Percentiles rank a stretch among this genome's conserved stretches.
Evolutionary conservation across 2,797 vertebrate species (phyloP).

Genomic region (Merluccius polli): DNA sequence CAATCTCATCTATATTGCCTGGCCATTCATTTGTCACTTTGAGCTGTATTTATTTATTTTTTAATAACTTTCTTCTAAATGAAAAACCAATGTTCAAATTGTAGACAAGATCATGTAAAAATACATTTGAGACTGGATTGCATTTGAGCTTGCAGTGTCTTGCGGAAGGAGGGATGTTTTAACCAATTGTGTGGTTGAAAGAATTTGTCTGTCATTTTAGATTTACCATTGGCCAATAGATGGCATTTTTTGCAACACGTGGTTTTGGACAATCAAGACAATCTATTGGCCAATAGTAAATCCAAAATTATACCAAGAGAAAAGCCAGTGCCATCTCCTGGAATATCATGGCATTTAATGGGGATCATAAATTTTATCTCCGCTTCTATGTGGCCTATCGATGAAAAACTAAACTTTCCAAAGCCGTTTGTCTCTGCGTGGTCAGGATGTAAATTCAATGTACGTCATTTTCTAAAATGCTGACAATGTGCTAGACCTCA

Average conservation of each 20-base stretch:
- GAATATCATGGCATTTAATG: neutral
- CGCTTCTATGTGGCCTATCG: neutral
- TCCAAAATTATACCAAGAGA: neutral
- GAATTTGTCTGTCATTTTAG: too few relatives aligned
- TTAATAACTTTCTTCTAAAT: too few relatives aligned
- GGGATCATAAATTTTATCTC: neutral
- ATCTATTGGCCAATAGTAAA: neutral
- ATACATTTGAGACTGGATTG: neutral
- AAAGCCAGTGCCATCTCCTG: neutral
- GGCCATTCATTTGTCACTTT: too few relatives aligned
- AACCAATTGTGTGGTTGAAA: neutral
- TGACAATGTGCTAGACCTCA: neutral
- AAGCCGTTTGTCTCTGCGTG: neutral
- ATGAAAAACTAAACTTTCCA: neutral
- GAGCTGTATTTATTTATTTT: too few relatives aligned
- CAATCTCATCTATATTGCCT: too few relatives aligned
- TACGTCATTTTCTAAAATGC: neutral
- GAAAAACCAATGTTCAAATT: neutral
- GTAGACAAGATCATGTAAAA: neutral
- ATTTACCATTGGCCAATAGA: too few relatives aligned
- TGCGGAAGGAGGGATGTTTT: neutral
- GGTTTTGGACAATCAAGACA: too few relatives aligned
- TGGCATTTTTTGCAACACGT: too few relatives aligned
- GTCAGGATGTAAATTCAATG: neutral
- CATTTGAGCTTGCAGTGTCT: neutral